A percentile compares a stretch with the other conserved stretches of the same genome.
These are phyloP conservation scores for Prionace glauca DNA, from an alignment of 2,797 vertebrate species.

Conservation along the genomic window DNA sequence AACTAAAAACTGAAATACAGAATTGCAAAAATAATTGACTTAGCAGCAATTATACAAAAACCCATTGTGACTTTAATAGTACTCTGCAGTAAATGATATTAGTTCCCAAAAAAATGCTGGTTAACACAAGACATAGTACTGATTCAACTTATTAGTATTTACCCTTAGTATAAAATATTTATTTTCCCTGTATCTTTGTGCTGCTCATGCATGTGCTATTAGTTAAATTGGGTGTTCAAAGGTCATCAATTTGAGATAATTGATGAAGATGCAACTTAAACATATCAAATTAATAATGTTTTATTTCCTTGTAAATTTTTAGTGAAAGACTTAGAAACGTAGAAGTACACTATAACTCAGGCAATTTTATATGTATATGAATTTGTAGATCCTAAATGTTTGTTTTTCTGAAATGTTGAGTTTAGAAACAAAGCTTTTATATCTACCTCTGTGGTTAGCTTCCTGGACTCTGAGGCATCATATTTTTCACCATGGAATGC, in stretches of 20 bases:
- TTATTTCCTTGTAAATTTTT: not conserved
- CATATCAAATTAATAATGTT: not conserved
- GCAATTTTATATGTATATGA: not conserved
- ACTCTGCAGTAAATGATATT: not conserved
- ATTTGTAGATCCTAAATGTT: not conserved
- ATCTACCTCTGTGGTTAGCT: not conserved
- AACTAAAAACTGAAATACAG: not conserved
- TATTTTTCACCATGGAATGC: not conserved
- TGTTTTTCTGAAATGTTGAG: not conserved
- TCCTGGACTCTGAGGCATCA: not conserved
- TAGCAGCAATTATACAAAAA: not conserved
- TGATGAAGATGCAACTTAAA: not conserved
- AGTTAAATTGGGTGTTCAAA: not conserved
- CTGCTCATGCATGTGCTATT: not conserved
- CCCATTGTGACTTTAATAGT: not conserved
- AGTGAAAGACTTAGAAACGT: not conserved
- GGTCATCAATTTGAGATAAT: not conserved
- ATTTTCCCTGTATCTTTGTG: not conserved
- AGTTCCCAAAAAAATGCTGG: not conserved
- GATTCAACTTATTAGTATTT: constrained; percentile 13
- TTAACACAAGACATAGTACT: not conserved
- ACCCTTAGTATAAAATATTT: not conserved
- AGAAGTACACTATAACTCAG: not conserved
- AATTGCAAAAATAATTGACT: not conserved
- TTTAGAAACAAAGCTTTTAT: constrained; percentile 2